Percentiles rank a stretch among this genome's conserved stretches.
These are phyloP conservation scores for Iselma pallidipennis DNA, from an alignment of 2,888 invertebrate genomes.

Conservation along the genomic window DNA sequence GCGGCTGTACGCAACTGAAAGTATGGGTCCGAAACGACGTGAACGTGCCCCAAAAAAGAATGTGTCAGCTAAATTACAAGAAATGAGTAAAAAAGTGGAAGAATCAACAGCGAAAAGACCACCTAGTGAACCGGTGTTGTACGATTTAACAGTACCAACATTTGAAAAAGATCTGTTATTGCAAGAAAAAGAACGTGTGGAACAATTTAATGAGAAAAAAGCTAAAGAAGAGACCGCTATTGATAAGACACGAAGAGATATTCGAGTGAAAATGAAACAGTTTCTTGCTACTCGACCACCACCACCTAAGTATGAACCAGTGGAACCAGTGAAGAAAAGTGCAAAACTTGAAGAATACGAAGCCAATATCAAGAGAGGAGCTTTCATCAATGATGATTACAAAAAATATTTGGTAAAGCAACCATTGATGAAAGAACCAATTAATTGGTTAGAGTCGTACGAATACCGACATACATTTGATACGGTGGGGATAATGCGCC, in stretches of 20 bases:
- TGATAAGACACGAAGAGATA: slow-evolving; percentile 49
- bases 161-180: slow-evolving; percentile 50
- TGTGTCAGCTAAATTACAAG: slow-evolving; percentile 20
- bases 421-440: slow-evolving; percentile 22
- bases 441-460: slow-evolving; percentile 48
- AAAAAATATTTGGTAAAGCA: slow-evolving; percentile 49
- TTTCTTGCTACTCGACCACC: slow-evolving; percentile 41
- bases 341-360: slow-evolving; percentile 51
- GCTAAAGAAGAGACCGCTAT: slow-evolving; percentile 49
- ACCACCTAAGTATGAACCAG: slow-evolving; percentile 47
- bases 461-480: slow-evolving; percentile 51
- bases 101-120: slow-evolving; percentile 20
- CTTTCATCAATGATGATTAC: slow-evolving; percentile 51
- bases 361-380: slow-evolving; percentile 50
- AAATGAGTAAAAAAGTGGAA: slow-evolving; percentile 15
- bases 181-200: slow-evolving; percentile 52
- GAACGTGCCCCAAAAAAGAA: slow-evolving; percentile 45
- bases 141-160: slow-evolving; percentile 43
- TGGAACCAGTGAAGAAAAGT: slow-evolving; percentile 52
- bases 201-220: slow-evolving; percentile 49
- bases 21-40: slow-evolving; percentile 50
- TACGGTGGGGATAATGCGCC: slow-evolving; percentile 54
- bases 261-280: slow-evolving; percentile 45
- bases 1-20: slow-evolving; percentile 44
- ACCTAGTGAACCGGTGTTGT: slow-evolving; percentile 31